Conservation (phyloP, 2,888 invertebrate genomes). For the Xestia xanthographa region DNA sequence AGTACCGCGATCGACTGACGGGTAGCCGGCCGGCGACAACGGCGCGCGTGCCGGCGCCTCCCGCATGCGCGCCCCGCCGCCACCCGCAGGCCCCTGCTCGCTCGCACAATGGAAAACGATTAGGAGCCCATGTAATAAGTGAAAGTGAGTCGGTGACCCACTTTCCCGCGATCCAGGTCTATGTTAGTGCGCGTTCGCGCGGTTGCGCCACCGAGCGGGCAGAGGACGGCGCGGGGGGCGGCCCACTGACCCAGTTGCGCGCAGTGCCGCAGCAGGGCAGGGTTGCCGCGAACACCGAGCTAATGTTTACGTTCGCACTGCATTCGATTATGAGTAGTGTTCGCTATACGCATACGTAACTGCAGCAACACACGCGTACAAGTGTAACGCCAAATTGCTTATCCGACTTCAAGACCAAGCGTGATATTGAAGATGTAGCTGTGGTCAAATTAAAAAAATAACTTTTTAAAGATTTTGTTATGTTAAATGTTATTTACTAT, state of each 20-base stretch:
- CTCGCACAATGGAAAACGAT: constrained; percentile 93
- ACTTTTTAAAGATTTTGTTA: background rate
- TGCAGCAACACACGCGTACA: constrained; percentile 55
- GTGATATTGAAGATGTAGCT: constrained; percentile 9
- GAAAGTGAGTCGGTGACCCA: constrained; percentile 97
- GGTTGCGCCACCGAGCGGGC: constrained; percentile 89
- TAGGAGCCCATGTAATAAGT: constrained; percentile 96
- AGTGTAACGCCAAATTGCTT: constrained; percentile 42
- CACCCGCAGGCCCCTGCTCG: constrained; percentile 89
- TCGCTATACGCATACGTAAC: constrained; percentile 66
- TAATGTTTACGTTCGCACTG: constrained; percentile 87
- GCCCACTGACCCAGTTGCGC: constrained; percentile 96
- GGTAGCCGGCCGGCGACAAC: constrained; percentile 88
- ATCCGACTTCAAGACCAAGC: constrained; percentile 20
- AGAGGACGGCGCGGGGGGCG: constrained; percentile 91
- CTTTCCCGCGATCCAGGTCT: constrained; percentile 98
- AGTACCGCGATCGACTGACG: constrained; percentile 89
- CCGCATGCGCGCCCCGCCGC: constrained; percentile 89
- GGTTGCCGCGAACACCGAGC: constrained; percentile 88
- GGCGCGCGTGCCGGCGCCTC: constrained; percentile 89
- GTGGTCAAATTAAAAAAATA: background rate
- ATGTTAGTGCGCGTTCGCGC: constrained; percentile 93
- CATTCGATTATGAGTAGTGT: constrained; percentile 76
- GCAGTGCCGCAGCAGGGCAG: constrained; percentile 91
- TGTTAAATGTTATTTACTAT: background rate